Percentiles rank a stretch among this genome's conserved stretches.
These are phyloP conservation scores for Oreochromis tanganicae DNA, from an alignment of 2,113 vertebrate genomes.

Conservation along the genomic window DNA sequence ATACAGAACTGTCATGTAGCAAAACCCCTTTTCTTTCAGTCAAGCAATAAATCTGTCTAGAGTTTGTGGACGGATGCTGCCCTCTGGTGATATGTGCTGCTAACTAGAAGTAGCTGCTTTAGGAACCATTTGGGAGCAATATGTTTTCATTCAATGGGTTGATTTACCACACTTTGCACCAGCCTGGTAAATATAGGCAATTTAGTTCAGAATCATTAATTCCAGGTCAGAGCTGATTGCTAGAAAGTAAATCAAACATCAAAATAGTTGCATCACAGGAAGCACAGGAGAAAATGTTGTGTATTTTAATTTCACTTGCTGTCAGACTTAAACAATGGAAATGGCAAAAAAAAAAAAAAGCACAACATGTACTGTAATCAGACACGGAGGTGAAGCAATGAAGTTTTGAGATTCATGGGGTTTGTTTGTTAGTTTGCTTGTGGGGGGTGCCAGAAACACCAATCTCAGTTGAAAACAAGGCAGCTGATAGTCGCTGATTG, in stretches of 20 bases:
- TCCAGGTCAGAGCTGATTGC: not conserved
- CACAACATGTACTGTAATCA: not conserved
- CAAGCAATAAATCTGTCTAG: not conserved
- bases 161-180: not conserved
- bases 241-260: not conserved
- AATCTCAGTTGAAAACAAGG: not conserved
- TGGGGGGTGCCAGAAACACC: not conserved
- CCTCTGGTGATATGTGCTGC: slow-evolving; percentile 28
- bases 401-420: not conserved
- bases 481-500: not conserved
- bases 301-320: not conserved
- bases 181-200: not conserved
- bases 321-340: not conserved
- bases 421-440: not conserved
- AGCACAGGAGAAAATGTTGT: not conserved
- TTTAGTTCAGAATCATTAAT: not conserved
- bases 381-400: not conserved
- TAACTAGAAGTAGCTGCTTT: not conserved
- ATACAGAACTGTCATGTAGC: not conserved
- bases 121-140: not conserved
- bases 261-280: not conserved
- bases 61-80: slow-evolving; percentile 19
- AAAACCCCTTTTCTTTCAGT: not conserved
- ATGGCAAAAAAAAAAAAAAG: not conserved
- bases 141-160: not conserved